Base-by-base conservation (phyloP, 2,888 invertebrate genomes). In the Meliscaeva auricollis region DNA sequence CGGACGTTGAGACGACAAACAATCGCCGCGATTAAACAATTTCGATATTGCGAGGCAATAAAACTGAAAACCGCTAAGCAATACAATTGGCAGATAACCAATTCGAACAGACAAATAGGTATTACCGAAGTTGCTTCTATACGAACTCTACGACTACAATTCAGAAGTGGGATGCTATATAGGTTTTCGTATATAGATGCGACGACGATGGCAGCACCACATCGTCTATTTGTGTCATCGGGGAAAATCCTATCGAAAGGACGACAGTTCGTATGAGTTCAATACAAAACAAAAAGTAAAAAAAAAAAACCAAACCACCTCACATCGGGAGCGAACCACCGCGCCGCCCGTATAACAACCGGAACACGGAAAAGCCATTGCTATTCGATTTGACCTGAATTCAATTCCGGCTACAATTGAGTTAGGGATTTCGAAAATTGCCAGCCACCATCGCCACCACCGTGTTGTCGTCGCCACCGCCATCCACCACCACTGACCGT, bases 1-100 rank as follows among this genome's bases (percentile, higher is more conserved):
- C 30, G 60, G 64, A 17, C 73, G 76, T 56, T 76, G 76, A 76
- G 76, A 85, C 76, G 81, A 58, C 81, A 73, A 41, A 76, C 85
- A 85, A 73, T 85, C 15, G 69, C 48, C 30, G 48, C 85, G 81
- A 85, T 85, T 85, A 81, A 85, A 85, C 85, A 85, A 81, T 85
- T 85, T 85, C 81, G 85, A 73, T 81, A 77, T 73, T 68, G 76
- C 76, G 44, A 77, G 50, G 73, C 85, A 85, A 85, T 85, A 85
- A 81, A 76, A 85, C 56, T 73, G 73, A 81, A 85, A 85, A 85
- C 85, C 85, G 69, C 85, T 81, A 85, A 85, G 85, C 85, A 85
- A 81, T 77, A 85, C 81, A 77, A 85, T 81, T 85, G 85, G 73
- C 69, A 85, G 81, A 81, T 85, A 77, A 81, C 85, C 85, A 81